These are phyloP conservation scores for Lochmaea crataegi DNA, from an alignment of 2,888 invertebrate species.

Conservation along the genomic window DNA sequence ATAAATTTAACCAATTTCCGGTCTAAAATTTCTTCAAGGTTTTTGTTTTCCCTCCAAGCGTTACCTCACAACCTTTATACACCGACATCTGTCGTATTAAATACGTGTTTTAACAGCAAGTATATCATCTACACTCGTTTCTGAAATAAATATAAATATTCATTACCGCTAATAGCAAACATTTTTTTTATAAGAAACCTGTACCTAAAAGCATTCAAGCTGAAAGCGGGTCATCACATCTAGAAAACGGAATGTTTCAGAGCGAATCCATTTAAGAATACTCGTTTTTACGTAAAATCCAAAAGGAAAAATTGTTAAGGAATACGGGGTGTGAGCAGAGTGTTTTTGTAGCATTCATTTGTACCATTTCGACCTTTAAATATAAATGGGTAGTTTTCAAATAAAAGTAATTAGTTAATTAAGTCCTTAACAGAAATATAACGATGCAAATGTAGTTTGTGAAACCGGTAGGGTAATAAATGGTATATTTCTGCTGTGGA, in stretches of 20 bases:
- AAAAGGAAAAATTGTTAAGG: not conserved
- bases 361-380: too few species aligned
- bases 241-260: slow-evolving; percentile 6
- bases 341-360: too few species aligned
- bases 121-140: not conserved
- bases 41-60: too few species aligned
- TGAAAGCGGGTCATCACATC: slow-evolving; percentile 1
- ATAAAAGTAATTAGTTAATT: too few species aligned
- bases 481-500: too few species aligned
- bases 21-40: too few species aligned
- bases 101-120: not conserved
- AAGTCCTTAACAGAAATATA: too few species aligned
- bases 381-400: too few species aligned
- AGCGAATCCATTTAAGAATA: not conserved
- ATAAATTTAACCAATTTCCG: too few species aligned
- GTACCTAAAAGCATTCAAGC: slow-evolving; percentile 6
- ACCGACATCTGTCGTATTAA: not conserved
- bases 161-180: not conserved
- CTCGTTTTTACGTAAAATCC: slow-evolving; percentile 4
- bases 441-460: too few species aligned
- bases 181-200: not conserved
- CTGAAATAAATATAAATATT: not conserved
- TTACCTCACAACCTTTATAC: too few species aligned
- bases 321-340: not conserved
- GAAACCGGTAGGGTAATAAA: too few species aligned